Evolutionary conservation across 1,140 invertebrate genomes (phyloP).

Genomic region (Delia radicum): DNA sequence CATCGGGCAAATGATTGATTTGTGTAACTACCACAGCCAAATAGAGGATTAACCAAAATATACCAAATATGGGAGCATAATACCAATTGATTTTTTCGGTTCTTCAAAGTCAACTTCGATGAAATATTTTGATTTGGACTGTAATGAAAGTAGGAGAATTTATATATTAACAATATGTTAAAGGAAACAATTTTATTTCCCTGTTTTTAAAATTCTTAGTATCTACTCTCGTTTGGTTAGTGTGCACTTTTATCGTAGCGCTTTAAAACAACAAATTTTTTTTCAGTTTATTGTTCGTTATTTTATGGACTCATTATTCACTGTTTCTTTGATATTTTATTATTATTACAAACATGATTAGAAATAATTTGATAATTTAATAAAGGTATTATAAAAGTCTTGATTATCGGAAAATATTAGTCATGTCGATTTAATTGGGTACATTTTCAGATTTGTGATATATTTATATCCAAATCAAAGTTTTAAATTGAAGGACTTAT

Average conservation of each 20-base stretch:
- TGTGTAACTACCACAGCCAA: slow-evolving; percentile 44
- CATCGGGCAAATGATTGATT: slow-evolving; percentile 40
- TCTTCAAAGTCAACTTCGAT: slow-evolving; percentile 51
- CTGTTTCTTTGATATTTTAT: too few species aligned
- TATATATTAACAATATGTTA: background rate
- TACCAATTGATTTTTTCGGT: slow-evolving; percentile 51
- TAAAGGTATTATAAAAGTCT: too few species aligned
- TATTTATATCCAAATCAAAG: too few species aligned
- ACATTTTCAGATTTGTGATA: too few species aligned
- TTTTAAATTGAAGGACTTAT: too few species aligned
- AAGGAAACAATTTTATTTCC: too few species aligned
- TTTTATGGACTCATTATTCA: background rate
- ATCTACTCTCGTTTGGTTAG: background rate
- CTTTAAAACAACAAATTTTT: background rate
- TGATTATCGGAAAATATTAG: too few species aligned
- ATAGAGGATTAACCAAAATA: slow-evolving; percentile 47
- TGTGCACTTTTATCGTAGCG: background rate
- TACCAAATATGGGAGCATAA: slow-evolving; percentile 45
- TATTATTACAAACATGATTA: background rate
- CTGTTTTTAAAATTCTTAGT: too few species aligned
- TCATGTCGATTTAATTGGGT: too few species aligned
- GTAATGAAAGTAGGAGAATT: background rate
- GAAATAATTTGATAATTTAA: too few species aligned
- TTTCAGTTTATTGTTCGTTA: background rate
- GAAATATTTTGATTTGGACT: slow-evolving; percentile 52